phyloP scores from a whole-genome alignment of 1,140 invertebrate species.

The Campoletis sonorensis region DNA sequence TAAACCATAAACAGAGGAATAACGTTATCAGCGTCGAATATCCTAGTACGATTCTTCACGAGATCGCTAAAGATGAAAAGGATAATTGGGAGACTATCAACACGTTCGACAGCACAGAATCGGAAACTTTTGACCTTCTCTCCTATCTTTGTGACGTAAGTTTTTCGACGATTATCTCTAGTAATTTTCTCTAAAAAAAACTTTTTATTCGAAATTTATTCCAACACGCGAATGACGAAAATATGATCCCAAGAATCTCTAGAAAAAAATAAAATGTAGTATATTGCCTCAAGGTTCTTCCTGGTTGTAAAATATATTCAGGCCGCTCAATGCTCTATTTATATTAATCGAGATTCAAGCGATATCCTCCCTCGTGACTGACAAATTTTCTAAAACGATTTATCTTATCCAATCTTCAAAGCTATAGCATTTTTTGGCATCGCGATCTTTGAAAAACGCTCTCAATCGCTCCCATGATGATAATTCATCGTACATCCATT shows the following conservation, averaged over 20 bases:
- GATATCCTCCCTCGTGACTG: background rate
- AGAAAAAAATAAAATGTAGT: too few relatives aligned
- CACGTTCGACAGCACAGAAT: conserved; percentile 59
- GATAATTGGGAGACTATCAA: conserved; percentile 63
- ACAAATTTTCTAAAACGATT: background rate
- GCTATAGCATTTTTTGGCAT: conserved; percentile 29
- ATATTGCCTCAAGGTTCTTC: too few relatives aligned
- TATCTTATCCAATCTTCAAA: conserved; percentile 28
- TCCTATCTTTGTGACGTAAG: conserved; percentile 73
- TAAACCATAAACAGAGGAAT: conserved; percentile 3
- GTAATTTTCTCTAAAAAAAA: conserved; percentile 20
- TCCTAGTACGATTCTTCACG: conserved; percentile 41
- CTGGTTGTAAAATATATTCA: too few relatives aligned
- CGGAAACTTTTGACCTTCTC: conserved; percentile 70
- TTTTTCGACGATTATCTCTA: conserved; percentile 36
- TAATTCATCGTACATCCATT: background rate
- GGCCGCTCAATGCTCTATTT: background rate
- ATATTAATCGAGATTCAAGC: background rate
- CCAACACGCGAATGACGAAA: too few relatives aligned
- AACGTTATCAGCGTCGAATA: conserved; percentile 3
- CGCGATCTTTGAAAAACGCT: background rate
- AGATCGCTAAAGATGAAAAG: conserved; percentile 44
- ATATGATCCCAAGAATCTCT: too few relatives aligned
- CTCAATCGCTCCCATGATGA: background rate
- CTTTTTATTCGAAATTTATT: background rate